A percentile compares a stretch with the other conserved stretches of the same genome.
Conservation (phyloP, 2,888 invertebrate species). For the Tenthredo amoena region DNA sequence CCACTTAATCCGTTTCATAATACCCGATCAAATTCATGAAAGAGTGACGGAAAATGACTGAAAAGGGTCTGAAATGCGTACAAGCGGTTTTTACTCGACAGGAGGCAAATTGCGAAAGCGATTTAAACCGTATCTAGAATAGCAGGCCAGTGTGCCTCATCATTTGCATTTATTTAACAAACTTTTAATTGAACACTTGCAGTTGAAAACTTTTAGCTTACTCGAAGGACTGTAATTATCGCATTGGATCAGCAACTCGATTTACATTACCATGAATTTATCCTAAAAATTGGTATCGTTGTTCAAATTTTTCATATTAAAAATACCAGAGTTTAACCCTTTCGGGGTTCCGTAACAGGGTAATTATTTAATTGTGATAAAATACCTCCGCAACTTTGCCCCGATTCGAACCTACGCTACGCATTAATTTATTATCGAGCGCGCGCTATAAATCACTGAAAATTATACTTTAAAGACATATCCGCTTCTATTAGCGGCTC, state of each 20-base stretch:
- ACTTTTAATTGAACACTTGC: constrained; percentile 47
- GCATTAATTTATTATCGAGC: constrained; percentile 7
- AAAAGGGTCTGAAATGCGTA: background rate
- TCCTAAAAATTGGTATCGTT: background rate
- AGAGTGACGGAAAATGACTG: background rate
- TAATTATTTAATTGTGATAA: constrained; percentile 23
- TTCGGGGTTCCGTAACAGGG: background rate
- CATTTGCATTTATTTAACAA: constrained; percentile 46
- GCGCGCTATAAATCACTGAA: constrained; percentile 17
- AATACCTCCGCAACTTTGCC: constrained; percentile 6
- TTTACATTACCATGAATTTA: constrained; percentile 17
- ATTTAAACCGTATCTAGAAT: constrained; percentile 9
- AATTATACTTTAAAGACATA: constrained; percentile 29
- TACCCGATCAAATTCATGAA: background rate
- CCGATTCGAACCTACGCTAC: background rate
- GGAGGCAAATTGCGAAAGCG: background rate
- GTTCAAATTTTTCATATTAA: background rate
- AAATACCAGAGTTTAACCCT: constrained; percentile 18
- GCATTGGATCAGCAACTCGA: constrained; percentile 25
- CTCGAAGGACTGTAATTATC: constrained; percentile 15
- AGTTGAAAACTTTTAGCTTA: constrained; percentile 27
- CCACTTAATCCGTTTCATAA: background rate
- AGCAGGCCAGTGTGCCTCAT: background rate
- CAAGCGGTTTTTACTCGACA: background rate
- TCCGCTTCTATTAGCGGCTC: constrained; percentile 36